phyloP scores from a whole-genome alignment of 2,113 vertebrate genomes.

The Nestor notabilis region DNA sequence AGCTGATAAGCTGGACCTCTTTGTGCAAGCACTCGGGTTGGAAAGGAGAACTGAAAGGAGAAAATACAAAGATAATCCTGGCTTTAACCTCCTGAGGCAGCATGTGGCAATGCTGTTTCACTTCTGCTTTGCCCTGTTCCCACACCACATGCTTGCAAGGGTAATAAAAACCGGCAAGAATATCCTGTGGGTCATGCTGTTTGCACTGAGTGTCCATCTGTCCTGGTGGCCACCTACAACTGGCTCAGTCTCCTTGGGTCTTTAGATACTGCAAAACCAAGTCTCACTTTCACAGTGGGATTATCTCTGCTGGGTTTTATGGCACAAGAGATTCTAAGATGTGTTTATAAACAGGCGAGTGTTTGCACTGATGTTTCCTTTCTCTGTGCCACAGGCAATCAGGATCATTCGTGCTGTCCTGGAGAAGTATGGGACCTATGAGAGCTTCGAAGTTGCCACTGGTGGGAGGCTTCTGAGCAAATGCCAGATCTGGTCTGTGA shows the following conservation, averaged over 20 bases:
- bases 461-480: conserved; percentile 90
- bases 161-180: background rate
- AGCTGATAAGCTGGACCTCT: background rate
- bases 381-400: conserved; percentile 77
- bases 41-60: background rate
- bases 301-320: background rate
- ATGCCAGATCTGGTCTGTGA: conserved; percentile 91
- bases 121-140: background rate
- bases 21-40: background rate
- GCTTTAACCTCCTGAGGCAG: background rate
- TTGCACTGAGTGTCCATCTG: rapidly evolving
- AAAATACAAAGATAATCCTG: background rate
- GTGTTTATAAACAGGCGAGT: background rate
- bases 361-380: background rate
- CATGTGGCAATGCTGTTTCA: rapidly evolving
- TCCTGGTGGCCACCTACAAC: background rate
- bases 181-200: rapidly evolving
- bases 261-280: background rate
- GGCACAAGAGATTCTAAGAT: background rate
- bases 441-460: conserved; percentile 90
- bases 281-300: rapidly evolving
- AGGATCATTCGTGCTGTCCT: conserved; percentile 91
- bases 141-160: background rate
- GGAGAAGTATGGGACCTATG: conserved; percentile 90
- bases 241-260: background rate